Evolutionary conservation across 37 sponge, comb jelly and placozoan species (phyloP), one percentile per base, ranked within the genome.

Genomic region (Ephydatia muelleri): DNA sequence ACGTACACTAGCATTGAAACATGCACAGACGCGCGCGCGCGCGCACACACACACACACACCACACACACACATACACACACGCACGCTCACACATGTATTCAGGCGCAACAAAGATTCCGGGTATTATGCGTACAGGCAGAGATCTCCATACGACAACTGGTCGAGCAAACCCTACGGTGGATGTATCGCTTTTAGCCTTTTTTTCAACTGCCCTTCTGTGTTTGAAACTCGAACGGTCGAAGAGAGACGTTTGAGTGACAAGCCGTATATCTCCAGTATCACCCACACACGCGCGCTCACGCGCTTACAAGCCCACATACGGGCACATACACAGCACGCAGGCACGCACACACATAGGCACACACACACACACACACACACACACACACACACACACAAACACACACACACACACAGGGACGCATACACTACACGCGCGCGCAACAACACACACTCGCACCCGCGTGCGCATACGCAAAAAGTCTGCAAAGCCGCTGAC

Each of bases 1-100:
- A 33, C 3, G 35, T 40, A 38, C 36, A 75, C 47, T 36, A 13
- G 22, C 76, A 75, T 57, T 12, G 0, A 2, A 23, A 26, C 64
- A 77, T 30, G 48, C 48, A 77, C 78, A 77, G 26, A 49, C 78
- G 47, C 78, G 29, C 78, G 47, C 32, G 30, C 32, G 30, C 32
- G 14, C 16, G 12, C 30, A 71, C 11, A 9, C 29, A 68, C 11
- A 68, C 11, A 68, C 70, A 68, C 11, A 68, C 70, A 68, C 5
- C n/a, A 21, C 72, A 71, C 21, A 26, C 72, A 71, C 72, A 71
- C 32, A n/a, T n/a, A n/a, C n/a, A n/a, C 32, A 14, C 32, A 19
- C 31, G 25, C 30, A 71, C 11, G 21, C 28, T 12, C 70, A 68
- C 70, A 28, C 29, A 43, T 43, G 43, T 6, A 43, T 43, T 9